Evolutionary conservation across 1,140 invertebrate genomes (phyloP), one percentile per base, ranked within the genome.

Genomic region (Sweltsa coloradensis): DNA sequence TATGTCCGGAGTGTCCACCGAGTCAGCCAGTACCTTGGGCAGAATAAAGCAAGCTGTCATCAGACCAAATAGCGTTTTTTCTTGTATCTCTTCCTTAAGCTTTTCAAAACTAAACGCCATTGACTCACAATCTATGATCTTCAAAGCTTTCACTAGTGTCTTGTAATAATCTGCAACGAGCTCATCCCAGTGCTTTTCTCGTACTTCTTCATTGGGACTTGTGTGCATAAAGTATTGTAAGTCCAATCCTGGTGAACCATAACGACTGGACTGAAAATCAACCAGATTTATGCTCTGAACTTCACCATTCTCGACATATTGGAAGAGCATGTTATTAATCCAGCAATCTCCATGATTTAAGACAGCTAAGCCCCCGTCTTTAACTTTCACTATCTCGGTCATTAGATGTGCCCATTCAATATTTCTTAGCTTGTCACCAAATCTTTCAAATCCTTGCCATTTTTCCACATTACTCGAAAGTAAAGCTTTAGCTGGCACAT

Each of bases 141-240:
- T 52, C 57, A 75, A 61, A 2, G 61, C 63, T 1, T 47, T 22
- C 0, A 51, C 31, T 3, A 74, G 52, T 0, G 55, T 54, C 2
- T 51, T 24, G 6, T 56, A 53, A 46, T 71, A 72, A n/a, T 70
- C 69, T 3, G 61, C 45, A 1, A 73, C 49, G 1, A 75, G n/a
- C 0, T 48, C 47, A 5, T 68, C 59, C n/a, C 56, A 59, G 5
- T 67, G n/a, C 4, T 1, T 26, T 0, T 66, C 61, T 1, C 67
- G 49, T 31, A n/a, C 14, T 31, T 31, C 40, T 24, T 41, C 40
- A 18, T 11, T 16, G 9, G 31, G 27, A 34, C 44, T 45, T 14
- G 63, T 64, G 53, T 69, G 71, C 3, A 78, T 54, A 49, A 75
- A 68, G 50, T 74, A 75, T 21, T 65, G 37, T 3, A 79, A 51